Evolutionary conservation across 2,113 vertebrate species (phyloP), one percentile per base, ranked within the genome.

Genomic region (Ameiurus melas): DNA sequence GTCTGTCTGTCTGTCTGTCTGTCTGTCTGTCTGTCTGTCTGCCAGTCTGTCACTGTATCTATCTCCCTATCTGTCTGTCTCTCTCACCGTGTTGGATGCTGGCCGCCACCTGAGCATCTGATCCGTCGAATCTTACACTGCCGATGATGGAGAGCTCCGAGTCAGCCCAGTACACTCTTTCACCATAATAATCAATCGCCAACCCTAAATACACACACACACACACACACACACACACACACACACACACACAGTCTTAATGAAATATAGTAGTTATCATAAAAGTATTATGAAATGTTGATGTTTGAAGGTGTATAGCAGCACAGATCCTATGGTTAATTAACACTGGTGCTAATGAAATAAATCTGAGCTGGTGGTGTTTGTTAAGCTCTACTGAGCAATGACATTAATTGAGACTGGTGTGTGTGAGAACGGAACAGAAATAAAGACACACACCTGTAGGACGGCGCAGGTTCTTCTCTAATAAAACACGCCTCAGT

Each of bases 131-230:
- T 1, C 95, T 93, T 58, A 97, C 93, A 1, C 97, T 97, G 57
- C 96, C 97, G 80, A 97, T 97, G 33, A 96, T 30, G 9, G 97
- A 97, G 0, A 97, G 92, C 84, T 97, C 96, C 78, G 96, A 95
- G 88, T 97, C 97, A 22, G 97, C 97, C 97, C 97, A 97, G 91
- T 97, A 97, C 75, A 97, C 91, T 1, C 97, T 96, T 60, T 97
- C 96, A 84, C 96, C 95, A 68, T 96, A 97, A 68, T 95, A 95
- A 92, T 97, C 97, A 84, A 97, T 96, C 0, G 95, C 95, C 20
- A 97, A 94, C 90, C 97, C 97, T 97, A 87, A 91, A 91, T 89
- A 89, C 58, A 93, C 87, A 8, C 89, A 71, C 58, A 58, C 30
- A 53, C 17, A 58, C 43, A 80, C 55, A 85, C 43, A 77, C 62